phyloP scores from a whole-genome alignment of 2,797 vertebrate species.

The Sarcophilus harrisii region DNA sequence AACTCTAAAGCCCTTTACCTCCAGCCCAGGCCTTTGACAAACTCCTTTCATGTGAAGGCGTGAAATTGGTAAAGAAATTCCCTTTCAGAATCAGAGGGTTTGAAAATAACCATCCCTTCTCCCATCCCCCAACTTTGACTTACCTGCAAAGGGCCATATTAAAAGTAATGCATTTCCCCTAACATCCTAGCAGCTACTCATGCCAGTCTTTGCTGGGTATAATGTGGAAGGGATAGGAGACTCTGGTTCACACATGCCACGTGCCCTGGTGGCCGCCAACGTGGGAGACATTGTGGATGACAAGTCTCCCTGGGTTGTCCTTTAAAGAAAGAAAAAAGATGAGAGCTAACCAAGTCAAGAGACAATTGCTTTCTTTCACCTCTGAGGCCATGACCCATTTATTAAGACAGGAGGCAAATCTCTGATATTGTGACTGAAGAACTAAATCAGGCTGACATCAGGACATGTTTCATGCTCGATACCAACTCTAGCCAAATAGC shows the following conservation, averaged over 20 bases:
- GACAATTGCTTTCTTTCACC: background rate
- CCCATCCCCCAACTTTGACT: background rate
- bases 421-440: background rate
- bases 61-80: slow-evolving; percentile 9
- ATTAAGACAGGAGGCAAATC: background rate
- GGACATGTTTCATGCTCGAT: background rate
- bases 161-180: background rate
- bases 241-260: background rate
- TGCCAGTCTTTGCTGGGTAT: background rate
- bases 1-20: background rate
- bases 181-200: background rate
- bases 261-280: background rate
- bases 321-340: background rate
- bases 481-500: background rate
- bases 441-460: background rate
- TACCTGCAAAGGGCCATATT: background rate
- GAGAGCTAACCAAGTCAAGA: background rate
- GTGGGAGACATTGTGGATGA: background rate
- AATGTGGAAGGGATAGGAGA: background rate
- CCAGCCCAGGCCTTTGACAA: background rate
- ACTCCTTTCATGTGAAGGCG: background rate
- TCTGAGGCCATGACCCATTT: background rate
- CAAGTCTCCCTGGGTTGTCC: background rate
- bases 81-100: background rate
- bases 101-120: background rate